Conservation (phyloP, 2,888 invertebrate species). For the Macaria liturata region DNA sequence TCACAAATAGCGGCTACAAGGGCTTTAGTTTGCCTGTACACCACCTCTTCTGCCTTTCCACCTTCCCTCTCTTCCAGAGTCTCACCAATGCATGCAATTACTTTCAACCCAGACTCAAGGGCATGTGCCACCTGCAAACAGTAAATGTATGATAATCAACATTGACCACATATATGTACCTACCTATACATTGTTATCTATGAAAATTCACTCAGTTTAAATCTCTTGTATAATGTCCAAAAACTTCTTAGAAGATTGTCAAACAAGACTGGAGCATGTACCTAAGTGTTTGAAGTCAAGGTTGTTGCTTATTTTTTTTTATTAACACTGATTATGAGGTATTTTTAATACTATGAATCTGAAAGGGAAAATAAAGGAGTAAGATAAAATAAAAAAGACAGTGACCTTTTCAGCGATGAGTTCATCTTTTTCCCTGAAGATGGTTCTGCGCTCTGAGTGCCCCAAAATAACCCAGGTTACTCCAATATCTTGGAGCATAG, state of each 20-base stretch:
- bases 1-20: conserved; percentile 88
- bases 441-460: conserved; percentile 97
- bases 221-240: too few species aligned
- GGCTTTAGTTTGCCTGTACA: conserved; percentile 94
- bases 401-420: conserved; percentile 89
- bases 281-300: too few species aligned
- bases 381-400: too few species aligned
- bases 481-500: conserved; percentile 97
- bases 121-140: conserved; percentile 85
- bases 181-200: too few species aligned
- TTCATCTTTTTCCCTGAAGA: conserved; percentile 95
- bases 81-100: conserved; percentile 99
- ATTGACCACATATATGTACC: too few species aligned
- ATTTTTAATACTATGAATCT: too few species aligned
- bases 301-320: too few species aligned
- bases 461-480: conserved; percentile 98
- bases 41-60: conserved; percentile 97
- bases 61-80: conserved; percentile 97
- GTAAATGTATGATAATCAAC: conserved; percentile 10
- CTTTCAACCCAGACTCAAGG: conserved; percentile 88
- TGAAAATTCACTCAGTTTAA: too few species aligned
- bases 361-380: conserved; percentile 1
- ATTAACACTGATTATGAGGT: too few species aligned
- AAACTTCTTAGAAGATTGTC: too few species aligned
- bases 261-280: too few species aligned